Evolutionary conservation across 2,113 vertebrate genomes (phyloP).

Genomic region (Urocynchramus pylzowi): DNA sequence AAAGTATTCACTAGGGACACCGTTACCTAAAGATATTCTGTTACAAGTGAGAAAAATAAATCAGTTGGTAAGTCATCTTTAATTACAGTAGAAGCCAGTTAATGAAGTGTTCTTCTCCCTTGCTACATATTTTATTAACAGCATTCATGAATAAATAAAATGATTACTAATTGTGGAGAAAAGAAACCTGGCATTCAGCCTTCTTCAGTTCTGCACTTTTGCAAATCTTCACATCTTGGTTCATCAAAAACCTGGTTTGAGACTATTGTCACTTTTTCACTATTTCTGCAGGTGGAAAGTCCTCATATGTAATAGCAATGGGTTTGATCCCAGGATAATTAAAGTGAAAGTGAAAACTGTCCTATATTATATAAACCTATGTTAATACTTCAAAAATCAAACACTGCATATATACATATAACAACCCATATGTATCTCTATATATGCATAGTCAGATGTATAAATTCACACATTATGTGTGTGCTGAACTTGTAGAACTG

Average conservation of each 20-base stretch:
- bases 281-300: neutral
- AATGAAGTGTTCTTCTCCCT: slow-evolving; percentile 34
- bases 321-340: neutral
- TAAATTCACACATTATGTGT: neutral
- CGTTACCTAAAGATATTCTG: neutral
- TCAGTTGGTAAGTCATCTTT: slow-evolving; percentile 41
- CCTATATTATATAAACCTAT: neutral
- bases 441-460: neutral
- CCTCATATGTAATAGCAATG: neutral
- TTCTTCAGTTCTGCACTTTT: neutral
- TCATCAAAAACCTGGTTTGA: neutral
- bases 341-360: neutral
- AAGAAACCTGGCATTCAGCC: neutral
- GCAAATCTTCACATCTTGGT: neutral
- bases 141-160: slow-evolving; percentile 57
- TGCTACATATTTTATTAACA: slow-evolving; percentile 52
- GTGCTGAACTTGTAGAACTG: neutral
- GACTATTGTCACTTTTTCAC: neutral
- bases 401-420: neutral
- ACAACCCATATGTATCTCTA: neutral
- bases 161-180: slow-evolving; percentile 8
- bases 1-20: neutral
- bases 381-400: neutral
- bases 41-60: slow-evolving; percentile 26
- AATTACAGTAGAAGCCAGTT: slow-evolving; percentile 40